Conservation (phyloP, 2,888 invertebrate genomes). For the Ophioninae sp. region DNA sequence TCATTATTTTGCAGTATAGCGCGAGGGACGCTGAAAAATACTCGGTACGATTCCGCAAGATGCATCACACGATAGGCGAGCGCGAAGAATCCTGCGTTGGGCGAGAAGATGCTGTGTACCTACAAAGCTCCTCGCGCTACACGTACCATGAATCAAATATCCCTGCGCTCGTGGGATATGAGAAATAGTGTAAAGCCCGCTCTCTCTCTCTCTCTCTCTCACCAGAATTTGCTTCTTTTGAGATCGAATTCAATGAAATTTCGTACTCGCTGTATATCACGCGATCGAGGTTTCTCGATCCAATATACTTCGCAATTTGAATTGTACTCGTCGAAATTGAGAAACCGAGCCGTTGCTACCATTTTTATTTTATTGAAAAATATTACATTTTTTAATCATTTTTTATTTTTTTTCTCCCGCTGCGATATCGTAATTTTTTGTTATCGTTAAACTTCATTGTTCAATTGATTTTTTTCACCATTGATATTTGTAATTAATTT, state of each 20-base stretch:
- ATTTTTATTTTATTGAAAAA: background rate
- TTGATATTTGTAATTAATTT: too few species aligned
- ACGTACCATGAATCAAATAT: constrained; percentile 1
- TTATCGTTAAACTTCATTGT: too few species aligned
- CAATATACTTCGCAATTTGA: background rate
- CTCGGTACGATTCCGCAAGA: background rate
- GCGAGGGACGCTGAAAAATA: background rate
- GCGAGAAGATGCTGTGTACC: background rate
- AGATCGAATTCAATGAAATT: constrained; percentile 7
- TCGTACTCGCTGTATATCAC: background rate
- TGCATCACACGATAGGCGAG: background rate
- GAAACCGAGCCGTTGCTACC: background rate
- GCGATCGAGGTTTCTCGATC: background rate
- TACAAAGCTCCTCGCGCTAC: background rate
- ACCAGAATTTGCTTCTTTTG: background rate
- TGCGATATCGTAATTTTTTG: too few species aligned
- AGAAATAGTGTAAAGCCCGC: background rate
- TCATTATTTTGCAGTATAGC: background rate
- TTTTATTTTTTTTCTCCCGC: background rate
- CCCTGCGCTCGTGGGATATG: background rate
- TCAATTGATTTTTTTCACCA: too few species aligned
- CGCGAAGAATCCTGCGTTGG: background rate
- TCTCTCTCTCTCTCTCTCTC: too few species aligned
- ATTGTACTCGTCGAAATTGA: background rate
- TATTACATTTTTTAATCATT: background rate